A percentile compares a stretch with the other conserved stretches of the same genome.
These are phyloP conservation scores for Temnopleurus reevesii DNA, from an alignment of 53 echinoderm and acorn worm genomes.

Conservation along the genomic window DNA sequence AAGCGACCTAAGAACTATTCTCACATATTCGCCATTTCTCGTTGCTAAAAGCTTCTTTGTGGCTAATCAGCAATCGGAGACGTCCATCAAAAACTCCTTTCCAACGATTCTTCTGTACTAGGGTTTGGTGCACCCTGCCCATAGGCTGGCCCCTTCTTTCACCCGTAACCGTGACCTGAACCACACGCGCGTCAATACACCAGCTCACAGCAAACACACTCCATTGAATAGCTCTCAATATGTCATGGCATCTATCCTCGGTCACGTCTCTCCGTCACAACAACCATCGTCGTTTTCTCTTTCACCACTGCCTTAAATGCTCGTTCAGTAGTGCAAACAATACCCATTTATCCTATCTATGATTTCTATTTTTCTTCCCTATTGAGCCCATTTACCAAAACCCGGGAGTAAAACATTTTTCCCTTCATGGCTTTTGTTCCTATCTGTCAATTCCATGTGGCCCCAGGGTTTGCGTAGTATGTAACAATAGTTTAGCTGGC, in stretches of 20 bases:
- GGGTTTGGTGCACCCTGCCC: conserved; percentile 28
- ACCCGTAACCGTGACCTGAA: conserved; percentile 24
- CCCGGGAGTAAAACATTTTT: conserved; percentile 49
- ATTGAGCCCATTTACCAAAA: conserved; percentile 25
- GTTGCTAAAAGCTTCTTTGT: conserved; percentile 49
- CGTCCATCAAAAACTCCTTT: conserved; percentile 54
- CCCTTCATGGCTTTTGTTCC: conserved; percentile 46
- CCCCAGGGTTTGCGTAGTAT: conserved; percentile 49
- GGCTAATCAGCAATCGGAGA: conserved; percentile 54
- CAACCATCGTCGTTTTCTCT: conserved; percentile 9
- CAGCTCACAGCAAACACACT: conserved; percentile 59
- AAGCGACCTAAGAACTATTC: conserved; percentile 22
- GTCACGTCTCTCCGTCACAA: conserved; percentile 48
- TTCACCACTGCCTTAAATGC: conserved; percentile 46
- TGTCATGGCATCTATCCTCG: conserved; percentile 46
- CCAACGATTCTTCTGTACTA: conserved; percentile 35
- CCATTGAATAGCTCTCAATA: conserved; percentile 45
- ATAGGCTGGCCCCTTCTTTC: conserved; percentile 28
- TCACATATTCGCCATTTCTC: conserved; percentile 15
- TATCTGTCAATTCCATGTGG: conserved; percentile 43
- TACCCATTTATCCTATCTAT: conserved; percentile 58
- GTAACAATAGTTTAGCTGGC: conserved; percentile 51
- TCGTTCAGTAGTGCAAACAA: conserved; percentile 55
- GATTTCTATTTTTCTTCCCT: conserved; percentile 51
- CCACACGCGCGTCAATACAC: conserved; percentile 54